Evolutionary conservation across 2,113 vertebrate species (phyloP).

Genomic region (Geococcyx californianus): DNA sequence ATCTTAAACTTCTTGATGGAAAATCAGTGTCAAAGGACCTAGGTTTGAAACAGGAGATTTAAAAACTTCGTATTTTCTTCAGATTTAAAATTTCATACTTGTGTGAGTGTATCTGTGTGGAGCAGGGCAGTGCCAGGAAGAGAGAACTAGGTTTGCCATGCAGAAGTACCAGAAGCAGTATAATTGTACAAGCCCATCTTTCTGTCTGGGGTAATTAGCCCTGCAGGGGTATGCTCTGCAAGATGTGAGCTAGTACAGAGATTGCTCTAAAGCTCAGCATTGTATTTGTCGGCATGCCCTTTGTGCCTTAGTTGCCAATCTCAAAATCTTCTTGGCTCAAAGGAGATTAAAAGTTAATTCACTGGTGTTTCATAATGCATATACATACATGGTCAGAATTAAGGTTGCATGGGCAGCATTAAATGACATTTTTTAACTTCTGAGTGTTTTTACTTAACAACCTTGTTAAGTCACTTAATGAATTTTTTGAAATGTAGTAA

Average conservation of each 20-base stretch:
- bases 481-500: slow-evolving; percentile 22
- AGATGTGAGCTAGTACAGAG: background rate
- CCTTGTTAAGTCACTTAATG: slow-evolving; percentile 53
- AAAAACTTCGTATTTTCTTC: background rate
- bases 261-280: slow-evolving; percentile 1
- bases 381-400: background rate
- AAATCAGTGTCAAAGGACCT: background rate
- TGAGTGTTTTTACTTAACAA: slow-evolving; percentile 28
- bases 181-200: background rate
- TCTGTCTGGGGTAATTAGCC: slow-evolving; percentile 14
- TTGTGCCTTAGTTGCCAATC: slow-evolving; percentile 44
- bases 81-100: background rate
- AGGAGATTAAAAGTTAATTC: slow-evolving; percentile 66
- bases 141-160: background rate
- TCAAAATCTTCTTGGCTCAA: slow-evolving; percentile 44
- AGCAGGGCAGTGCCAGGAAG: background rate
- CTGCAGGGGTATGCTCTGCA: background rate
- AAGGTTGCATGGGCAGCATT: background rate
- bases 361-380: slow-evolving; percentile 14
- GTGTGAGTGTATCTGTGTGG: background rate
- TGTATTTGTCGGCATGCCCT: slow-evolving; percentile 42
- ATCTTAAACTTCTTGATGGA: background rate
- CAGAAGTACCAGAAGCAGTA: background rate
- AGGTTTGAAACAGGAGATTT: background rate
- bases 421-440: slow-evolving; percentile 29